These are phyloP conservation scores for Trachymyrmex septentrionalis DNA, from an alignment of 1,140 invertebrate species.

Conservation along the genomic window DNA sequence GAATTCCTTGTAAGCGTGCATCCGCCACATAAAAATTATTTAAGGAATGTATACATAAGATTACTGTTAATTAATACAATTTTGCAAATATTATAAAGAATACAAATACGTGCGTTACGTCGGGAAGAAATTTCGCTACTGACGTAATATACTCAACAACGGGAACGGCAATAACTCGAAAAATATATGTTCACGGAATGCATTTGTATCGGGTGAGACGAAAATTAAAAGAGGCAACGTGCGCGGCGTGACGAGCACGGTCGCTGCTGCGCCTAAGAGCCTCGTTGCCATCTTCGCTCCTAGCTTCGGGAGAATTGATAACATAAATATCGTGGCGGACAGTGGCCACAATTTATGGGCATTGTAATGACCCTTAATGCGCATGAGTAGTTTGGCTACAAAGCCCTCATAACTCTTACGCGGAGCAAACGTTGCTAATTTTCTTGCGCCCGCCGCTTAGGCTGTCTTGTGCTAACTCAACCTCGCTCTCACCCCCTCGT, in stretches of 20 bases:
- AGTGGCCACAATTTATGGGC: slow-evolving; percentile 81
- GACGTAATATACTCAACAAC: slow-evolving; percentile 5
- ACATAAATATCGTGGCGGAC: slow-evolving; percentile 82
- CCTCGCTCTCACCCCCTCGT: slow-evolving; percentile 18
- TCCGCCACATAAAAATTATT: background rate
- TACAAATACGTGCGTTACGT: background rate
- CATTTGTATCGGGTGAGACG: slow-evolving; percentile 25
- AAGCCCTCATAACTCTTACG: slow-evolving; percentile 80
- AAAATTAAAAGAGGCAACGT: slow-evolving; percentile 42
- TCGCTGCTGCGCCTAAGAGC: slow-evolving; percentile 42
- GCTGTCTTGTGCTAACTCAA: slow-evolving; percentile 65
- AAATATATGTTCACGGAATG: slow-evolving; percentile 31
- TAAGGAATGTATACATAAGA: too few species aligned
- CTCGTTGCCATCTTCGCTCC: slow-evolving; percentile 40
- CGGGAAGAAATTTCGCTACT: background rate
- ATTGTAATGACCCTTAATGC: slow-evolving; percentile 85
- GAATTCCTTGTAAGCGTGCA: background rate
- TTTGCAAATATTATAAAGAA: background rate
- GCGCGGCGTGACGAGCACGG: slow-evolving; percentile 23
- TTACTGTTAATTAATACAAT: background rate
- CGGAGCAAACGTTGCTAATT: slow-evolving; percentile 80
- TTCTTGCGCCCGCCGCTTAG: slow-evolving; percentile 72
- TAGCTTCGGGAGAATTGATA: slow-evolving; percentile 78
- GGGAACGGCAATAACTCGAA: slow-evolving; percentile 20
- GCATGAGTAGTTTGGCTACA: slow-evolving; percentile 82